Conservation (phyloP, 92 coral and sea anemone genomes). For the Heliopora coerulea region DNA sequence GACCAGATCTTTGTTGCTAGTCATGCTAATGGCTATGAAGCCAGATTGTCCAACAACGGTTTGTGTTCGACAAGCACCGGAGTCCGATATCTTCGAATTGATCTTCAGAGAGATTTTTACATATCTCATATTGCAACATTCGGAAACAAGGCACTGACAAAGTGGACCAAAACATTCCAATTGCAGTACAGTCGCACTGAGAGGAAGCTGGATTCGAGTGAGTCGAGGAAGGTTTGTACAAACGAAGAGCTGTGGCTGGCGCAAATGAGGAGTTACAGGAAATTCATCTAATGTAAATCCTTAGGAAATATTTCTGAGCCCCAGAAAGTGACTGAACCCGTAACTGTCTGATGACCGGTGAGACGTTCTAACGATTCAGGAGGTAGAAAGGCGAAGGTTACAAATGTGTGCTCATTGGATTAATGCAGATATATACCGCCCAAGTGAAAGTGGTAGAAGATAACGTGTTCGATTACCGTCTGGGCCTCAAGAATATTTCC, state of each 20-base stretch:
- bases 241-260: neutral
- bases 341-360: no score
- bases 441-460: no score
- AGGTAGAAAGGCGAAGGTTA: no score
- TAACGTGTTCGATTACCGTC: no score
- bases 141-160: neutral
- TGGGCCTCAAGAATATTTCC: no score
- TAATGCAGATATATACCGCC: no score
- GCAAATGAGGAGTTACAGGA: no score
- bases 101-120: neutral
- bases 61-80: conserved; percentile 7
- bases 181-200: neutral
- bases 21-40: conserved; percentile 2
- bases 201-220: neutral
- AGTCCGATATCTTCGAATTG: conserved; percentile 7
- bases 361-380: no score
- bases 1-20: conserved; percentile 7
- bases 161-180: neutral
- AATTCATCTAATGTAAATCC: no score
- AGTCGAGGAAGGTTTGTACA: neutral
- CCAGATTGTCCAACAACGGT: conserved; percentile 20
- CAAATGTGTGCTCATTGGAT: no score
- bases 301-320: no score
- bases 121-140: conserved; percentile 8
- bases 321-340: no score